Conservation (phyloP, 2,113 vertebrate genomes). For the Gymnobelideus leadbeateri region DNA sequence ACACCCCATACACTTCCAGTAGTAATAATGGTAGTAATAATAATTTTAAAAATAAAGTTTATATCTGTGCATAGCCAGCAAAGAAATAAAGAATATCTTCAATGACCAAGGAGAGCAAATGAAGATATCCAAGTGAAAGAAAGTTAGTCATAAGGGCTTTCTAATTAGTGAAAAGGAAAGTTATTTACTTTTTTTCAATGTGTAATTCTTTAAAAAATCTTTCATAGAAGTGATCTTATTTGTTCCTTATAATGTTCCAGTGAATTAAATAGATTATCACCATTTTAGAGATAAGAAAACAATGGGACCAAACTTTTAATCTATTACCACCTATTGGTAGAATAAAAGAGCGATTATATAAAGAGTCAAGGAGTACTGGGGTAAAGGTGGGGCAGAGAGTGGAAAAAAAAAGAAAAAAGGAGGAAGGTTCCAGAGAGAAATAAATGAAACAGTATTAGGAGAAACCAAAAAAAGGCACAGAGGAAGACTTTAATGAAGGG, state of each 20-base stretch:
- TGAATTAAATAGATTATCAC: not conserved
- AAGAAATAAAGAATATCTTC: not conserved
- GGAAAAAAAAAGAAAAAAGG: not conserved
- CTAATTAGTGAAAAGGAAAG: not conserved
- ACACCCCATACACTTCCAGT: too few relatives aligned
- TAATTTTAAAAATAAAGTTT: not conserved
- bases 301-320: not conserved
- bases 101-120: not conserved
- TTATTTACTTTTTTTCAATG: not conserved
- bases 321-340: not conserved
- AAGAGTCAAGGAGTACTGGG: not conserved
- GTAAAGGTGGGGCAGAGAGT: not conserved
- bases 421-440: not conserved
- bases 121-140: not conserved
- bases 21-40: too few relatives aligned
- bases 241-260: not conserved
- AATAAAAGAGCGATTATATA: not conserved
- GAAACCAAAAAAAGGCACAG: not conserved
- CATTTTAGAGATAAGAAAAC: conserved; percentile 1
- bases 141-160: not conserved
- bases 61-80: not conserved
- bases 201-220: not conserved
- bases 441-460: not conserved
- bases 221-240: conserved; percentile 10
- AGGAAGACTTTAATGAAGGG: not conserved